Evolutionary conservation across 2,797 vertebrate species (phyloP).

Genomic region (Philypnodon macrostomus): DNA sequence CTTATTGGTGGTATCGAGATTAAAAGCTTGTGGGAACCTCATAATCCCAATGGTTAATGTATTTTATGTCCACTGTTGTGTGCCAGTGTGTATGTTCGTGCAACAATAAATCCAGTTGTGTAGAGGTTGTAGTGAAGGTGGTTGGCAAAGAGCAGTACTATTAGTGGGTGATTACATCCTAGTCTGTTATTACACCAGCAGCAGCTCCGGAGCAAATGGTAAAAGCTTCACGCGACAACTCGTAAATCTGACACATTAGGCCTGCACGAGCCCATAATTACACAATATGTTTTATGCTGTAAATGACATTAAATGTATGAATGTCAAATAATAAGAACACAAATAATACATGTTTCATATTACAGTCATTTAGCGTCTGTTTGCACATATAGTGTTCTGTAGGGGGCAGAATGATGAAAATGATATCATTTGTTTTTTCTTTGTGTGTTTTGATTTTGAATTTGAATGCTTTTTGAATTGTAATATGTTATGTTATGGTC

Average conservation of each 20-base stretch:
- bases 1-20: conserved; percentile 11
- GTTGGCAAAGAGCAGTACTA: conserved; percentile 51
- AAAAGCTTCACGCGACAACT: conserved; percentile 27
- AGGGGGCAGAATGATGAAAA: too few relatives aligned
- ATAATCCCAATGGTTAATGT: too few relatives aligned
- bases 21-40: conserved; percentile 16
- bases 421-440: too few relatives aligned
- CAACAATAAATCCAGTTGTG: conserved; percentile 43
- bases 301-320: too few relatives aligned
- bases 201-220: conserved; percentile 44
- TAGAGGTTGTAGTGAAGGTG: conserved; percentile 43
- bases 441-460: too few relatives aligned
- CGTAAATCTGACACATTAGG: conserved; percentile 58
- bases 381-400: too few relatives aligned
- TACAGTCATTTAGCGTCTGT: too few relatives aligned
- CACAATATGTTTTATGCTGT: conserved; percentile 32
- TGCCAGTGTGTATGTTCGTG: conserved; percentile 22
- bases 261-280: conserved; percentile 33
- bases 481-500: too few relatives aligned
- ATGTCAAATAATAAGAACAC: too few relatives aligned
- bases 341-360: too few relatives aligned
- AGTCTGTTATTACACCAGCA: conserved; percentile 56
- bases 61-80: conserved; percentile 26
- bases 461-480: too few relatives aligned
- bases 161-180: conserved; percentile 58